Evolutionary conservation across 2,113 vertebrate genomes (phyloP).

Genomic region (Phoenicopterus ruber): DNA sequence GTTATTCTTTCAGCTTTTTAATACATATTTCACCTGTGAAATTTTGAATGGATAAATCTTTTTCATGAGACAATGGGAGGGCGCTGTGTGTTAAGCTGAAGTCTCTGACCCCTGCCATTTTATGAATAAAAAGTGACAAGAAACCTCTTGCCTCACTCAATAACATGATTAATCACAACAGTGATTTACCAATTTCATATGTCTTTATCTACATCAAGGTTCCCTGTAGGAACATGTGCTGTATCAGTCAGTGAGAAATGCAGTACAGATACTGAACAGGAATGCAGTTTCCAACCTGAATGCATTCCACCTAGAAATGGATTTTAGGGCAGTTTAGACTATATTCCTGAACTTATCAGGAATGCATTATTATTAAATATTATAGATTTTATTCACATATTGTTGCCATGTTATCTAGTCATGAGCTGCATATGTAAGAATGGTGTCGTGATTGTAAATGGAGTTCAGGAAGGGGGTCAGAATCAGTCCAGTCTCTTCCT

Average conservation of each 20-base stretch:
- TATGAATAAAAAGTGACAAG: conserved; percentile 9
- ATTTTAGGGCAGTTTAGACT: not conserved
- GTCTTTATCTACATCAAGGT: not conserved
- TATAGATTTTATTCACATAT: not conserved
- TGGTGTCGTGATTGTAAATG: not conserved
- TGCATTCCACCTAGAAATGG: not conserved
- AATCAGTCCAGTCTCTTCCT: not conserved
- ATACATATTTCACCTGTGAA: not conserved
- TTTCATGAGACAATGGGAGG: not conserved
- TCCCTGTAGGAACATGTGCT: not conserved
- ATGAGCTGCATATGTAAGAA: not conserved
- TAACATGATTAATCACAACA: not conserved
- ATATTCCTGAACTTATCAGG: not conserved
- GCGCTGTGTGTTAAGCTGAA: not conserved
- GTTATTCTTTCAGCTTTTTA: not conserved
- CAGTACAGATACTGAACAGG: not conserved
- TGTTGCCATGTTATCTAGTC: not conserved
- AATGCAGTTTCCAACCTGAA: not conserved
- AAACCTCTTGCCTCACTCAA: not conserved
- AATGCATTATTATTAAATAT: not conserved
- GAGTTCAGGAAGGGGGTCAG: not conserved
- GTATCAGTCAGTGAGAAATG: not conserved
- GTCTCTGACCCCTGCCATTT: not conserved
- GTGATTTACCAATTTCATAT: conserved; percentile 13
- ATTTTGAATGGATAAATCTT: not conserved